These are phyloP conservation scores for Hyla sarda DNA, from an alignment of 2,113 vertebrate species.

Conservation along the genomic window DNA sequence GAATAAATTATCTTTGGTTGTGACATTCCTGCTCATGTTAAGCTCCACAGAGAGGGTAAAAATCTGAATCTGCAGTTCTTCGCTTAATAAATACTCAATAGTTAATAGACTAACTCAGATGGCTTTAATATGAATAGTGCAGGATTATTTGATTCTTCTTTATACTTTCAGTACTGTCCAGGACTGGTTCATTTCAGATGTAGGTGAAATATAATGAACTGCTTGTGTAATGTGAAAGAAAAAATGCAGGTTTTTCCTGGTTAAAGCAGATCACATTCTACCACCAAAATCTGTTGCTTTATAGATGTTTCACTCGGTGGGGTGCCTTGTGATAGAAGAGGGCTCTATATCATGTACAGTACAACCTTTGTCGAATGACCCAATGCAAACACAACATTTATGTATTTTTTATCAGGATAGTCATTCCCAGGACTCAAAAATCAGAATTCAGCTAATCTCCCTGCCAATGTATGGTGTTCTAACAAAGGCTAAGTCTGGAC, in stretches of 20 bases:
- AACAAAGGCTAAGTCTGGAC: slow-evolving; percentile 67
- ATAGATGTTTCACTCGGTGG: background rate
- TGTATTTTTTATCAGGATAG: slow-evolving; percentile 76
- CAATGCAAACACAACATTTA: background rate
- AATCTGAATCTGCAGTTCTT: background rate
- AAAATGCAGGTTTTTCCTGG: background rate
- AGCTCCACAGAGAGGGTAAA: background rate
- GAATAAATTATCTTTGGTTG: background rate
- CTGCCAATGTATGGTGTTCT: slow-evolving; percentile 88
- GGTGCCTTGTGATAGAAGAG: background rate
- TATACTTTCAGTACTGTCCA: background rate
- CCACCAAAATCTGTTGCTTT: background rate
- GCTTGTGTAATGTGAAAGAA: background rate
- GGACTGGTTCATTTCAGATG: background rate
- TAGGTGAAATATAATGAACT: background rate
- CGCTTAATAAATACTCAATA: background rate
- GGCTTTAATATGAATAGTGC: background rate
- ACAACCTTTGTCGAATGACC: background rate
- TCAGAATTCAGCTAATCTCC: slow-evolving; percentile 87
- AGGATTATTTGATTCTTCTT: background rate
- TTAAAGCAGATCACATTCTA: background rate
- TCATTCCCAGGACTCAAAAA: slow-evolving; percentile 81
- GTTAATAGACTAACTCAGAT: background rate
- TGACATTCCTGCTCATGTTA: background rate
- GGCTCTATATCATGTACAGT: background rate